Base-by-base conservation (phyloP, 2,113 vertebrate species). In the Abramis brama region DNA sequence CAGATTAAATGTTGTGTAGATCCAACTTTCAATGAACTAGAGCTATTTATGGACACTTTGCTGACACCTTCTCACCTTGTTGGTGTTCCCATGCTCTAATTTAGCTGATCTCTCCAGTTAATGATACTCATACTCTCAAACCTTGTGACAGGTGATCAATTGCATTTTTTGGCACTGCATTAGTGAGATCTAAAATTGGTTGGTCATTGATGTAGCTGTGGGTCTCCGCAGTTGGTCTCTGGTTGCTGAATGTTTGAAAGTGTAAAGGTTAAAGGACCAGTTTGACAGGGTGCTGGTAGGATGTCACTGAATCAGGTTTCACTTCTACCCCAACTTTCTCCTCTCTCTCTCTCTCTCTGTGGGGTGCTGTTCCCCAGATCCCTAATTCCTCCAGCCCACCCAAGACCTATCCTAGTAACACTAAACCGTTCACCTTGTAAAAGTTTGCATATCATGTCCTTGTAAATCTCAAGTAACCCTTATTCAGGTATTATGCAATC, bases 211-310 rank as follows among this genome's bases (percentile, higher is more conserved):
- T 36, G 89, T 74, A 83, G 79, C 80, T 55, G 12, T 50, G 45
- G 45, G 39, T 36, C 1, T 74, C 15, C 50, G 17, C 47, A 8
- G 81, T 73, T 57, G 68, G 66, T 62, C 47, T 93, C 90, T 86
- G 80, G 87, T 92, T 92, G 86, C 92, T 43, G 15, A 85, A 87
- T 87, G 79, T 86, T 86, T 89, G 55, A 25, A 25, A 70, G 86
- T 89, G 81, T 83, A 91, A 90, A 92, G 91, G 91, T 94, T 91
- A 89, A 62, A 52, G 47, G 33, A 4, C 57, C 82, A 84, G 13
- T 39, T 33, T 76, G 71, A 47, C n/a, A 27, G 66, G 77, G 17
- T 55, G 59, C 45, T 79, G 23, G 43, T 45, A 59, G 36, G 57
- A 64, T 85, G 27, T 33, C 81, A 50, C 5, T 47, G 57, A 17